Evolutionary conservation across 2,888 invertebrate species (phyloP), one percentile per base, ranked within the genome.

Genomic region (Iselma pallidipennis): DNA sequence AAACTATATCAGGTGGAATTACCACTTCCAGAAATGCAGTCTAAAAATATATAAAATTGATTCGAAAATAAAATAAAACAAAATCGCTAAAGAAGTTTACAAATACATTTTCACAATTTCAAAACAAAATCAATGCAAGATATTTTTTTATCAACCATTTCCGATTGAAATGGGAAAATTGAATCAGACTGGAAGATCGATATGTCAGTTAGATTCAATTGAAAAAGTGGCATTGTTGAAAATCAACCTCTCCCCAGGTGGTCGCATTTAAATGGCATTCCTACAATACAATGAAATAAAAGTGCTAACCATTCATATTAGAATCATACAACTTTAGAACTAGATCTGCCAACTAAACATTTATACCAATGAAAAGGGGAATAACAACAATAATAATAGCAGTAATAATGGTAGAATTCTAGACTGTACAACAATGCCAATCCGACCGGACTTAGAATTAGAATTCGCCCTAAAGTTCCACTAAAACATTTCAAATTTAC

Each of bases 1-100:
- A 92, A 73, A 94, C 85, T 71, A 95, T 94, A 78, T 95, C 95
- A 55, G 95, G 95, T 29, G 95, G 94, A 76, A 95, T 94, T 28
- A 95, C 95, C 69, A 96, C 95, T 82, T 95, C 94, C 77, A 96
- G 82, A 80, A 88, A 92, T 69, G 95, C 77, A 25, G 78, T 77
- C 78, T 78, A 69, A 37, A 69, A 71, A 59, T 57, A 54, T 53
- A 52, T 29, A 42, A 48, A 60, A 56, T 51, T 33, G n/a, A 33
- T 55, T 55, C 45, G 51, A 55, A 56, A 56, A 60, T 28, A 10
- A 10, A 21, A 55, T 50, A 51, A 60, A 55, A 52, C 42, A 56
- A 12, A 49, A 33, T 14, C 51, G 55, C 52, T 48, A 56, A 61
- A 56, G 45, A 45, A 52, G 48, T 45, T 48, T 42, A 16, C 9